Conservation (phyloP, 2,797 vertebrate species). For the Falco berigora region DNA sequence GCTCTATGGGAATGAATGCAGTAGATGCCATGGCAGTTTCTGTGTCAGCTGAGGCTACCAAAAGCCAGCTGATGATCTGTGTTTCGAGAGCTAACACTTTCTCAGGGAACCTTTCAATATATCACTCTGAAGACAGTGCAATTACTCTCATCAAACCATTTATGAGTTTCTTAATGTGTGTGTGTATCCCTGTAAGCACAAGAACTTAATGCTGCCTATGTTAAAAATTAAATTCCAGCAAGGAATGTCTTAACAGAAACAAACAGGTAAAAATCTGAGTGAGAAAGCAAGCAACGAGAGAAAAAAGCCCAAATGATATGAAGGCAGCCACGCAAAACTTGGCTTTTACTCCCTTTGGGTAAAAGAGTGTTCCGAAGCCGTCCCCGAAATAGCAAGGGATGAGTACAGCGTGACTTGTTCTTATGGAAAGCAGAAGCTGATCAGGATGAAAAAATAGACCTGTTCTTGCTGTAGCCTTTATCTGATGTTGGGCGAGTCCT, state of each 20-base stretch:
- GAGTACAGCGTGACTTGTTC: background rate
- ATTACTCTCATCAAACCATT: background rate
- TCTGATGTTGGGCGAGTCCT: no score
- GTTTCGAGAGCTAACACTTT: background rate
- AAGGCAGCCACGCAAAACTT: background rate
- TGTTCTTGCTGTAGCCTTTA: background rate
- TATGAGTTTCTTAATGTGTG: background rate
- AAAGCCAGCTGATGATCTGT: background rate
- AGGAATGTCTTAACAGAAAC: background rate
- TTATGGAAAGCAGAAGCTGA: background rate
- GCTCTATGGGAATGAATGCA: background rate
- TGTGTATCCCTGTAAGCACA: background rate
- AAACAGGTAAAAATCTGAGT: background rate
- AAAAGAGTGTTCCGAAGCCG: background rate
- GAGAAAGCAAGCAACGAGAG: background rate
- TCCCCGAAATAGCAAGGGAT: background rate
- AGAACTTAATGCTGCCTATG: background rate
- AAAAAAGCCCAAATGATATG: background rate
- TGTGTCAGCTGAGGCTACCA: background rate
- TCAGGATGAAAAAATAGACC: background rate
- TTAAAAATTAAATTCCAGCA: background rate
- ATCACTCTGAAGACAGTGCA: background rate
- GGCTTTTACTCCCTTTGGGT: background rate
- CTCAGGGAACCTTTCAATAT: background rate
- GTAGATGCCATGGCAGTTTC: background rate